Evolutionary conservation across 1,140 invertebrate species (phyloP).

Genomic region (Periplaneta americana): DNA sequence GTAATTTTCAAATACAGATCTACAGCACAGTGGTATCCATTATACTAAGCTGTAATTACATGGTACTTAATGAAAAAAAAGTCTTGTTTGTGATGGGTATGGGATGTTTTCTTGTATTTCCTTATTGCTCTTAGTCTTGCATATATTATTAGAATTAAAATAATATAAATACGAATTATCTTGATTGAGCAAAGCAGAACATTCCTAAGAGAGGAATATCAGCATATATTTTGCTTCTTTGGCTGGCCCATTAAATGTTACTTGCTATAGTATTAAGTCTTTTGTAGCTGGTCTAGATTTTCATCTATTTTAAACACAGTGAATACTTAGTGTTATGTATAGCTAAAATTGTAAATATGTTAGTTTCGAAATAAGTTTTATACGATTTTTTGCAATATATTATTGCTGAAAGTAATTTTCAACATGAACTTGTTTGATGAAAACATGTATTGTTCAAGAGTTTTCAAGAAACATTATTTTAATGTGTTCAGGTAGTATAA

Average conservation of each 20-base stretch:
- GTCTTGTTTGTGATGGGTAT: not conserved
- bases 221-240: not conserved
- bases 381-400: no score
- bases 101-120: not conserved
- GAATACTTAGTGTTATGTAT: not conserved
- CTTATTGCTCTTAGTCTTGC: not conserved
- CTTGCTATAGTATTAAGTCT: not conserved
- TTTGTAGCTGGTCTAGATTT: not conserved
- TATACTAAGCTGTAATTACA: not conserved
- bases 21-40: not conserved
- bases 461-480: no score
- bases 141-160: not conserved
- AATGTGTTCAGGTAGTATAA: no score
- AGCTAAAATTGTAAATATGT: no score
- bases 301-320: not conserved
- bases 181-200: not conserved
- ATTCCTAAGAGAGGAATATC: not conserved
- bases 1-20: not conserved
- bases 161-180: not conserved
- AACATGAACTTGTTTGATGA: no score
- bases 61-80: not conserved
- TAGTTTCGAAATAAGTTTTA: no score
- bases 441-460: no score
- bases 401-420: no score
- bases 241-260: not conserved